Base-by-base conservation (phyloP, 2,888 invertebrate species). In the Branchipolynoe longqiensis region DNA sequence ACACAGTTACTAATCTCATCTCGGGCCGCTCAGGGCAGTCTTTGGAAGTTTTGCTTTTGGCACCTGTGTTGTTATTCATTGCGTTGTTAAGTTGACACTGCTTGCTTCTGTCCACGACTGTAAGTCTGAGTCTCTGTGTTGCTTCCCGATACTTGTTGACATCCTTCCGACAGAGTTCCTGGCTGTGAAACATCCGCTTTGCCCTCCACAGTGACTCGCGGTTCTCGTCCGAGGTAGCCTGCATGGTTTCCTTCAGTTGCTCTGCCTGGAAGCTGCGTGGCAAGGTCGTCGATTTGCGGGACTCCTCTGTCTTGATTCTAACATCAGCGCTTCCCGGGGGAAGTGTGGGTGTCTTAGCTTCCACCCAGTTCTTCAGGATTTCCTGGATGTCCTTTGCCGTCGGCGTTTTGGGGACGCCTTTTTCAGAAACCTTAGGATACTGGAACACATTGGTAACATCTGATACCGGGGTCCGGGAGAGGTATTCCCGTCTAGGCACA, bases 301-400 rank as follows among this genome's bases (percentile, higher is more conserved):
- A 18, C 31, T 62, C 28, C 12, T 3, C 18, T 31, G 6, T 38
- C 36, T 69, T 25, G 14, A 18, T 62, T 33, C 25, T 18, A 69
- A 38, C 1, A 2, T 69, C 18, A 48, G 41, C 31, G 1, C 12
- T 28, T 18, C 31, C 78, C 4, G 3, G 48, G n/a, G 48, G 8
- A 25, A 78, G 78, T 1, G 41, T 78, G 6, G 78, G 78, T 48
- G 78, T 78, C 33, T 33, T 41, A 25, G 78, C 41, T 25, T 78
- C 78, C 8, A 78, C 78, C 78, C 78, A 78, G 54, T 78, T 41
- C 54, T n/a, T 48, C 14, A 78, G 48, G 41, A 78, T 40, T n/a
- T 78, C 78, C 14, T 41, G 78, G 78, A 78, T 78, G 28, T 78
- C 78, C 22, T 41, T 78, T 41, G 48, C n/a, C 18, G 41, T 78